These are phyloP conservation scores for Corythornis vintsioides DNA, from an alignment of 2,113 vertebrate genomes.

Conservation along the genomic window DNA sequence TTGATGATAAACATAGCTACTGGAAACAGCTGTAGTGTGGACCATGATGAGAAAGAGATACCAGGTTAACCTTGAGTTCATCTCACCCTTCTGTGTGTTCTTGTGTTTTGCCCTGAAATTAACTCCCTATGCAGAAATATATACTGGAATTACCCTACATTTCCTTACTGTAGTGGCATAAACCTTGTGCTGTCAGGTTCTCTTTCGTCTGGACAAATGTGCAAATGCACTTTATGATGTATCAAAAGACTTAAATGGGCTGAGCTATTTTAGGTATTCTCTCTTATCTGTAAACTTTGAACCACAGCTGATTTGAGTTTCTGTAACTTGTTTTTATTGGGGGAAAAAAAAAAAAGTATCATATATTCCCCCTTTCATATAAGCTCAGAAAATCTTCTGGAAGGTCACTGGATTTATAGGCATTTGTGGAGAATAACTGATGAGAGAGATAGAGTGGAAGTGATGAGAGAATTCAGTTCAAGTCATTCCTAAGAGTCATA, in stretches of 20 bases:
- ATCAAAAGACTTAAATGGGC: not conserved
- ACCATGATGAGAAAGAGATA: not conserved
- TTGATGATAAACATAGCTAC: not conserved
- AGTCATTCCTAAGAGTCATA: not conserved
- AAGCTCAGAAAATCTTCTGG: not conserved
- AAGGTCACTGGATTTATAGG: not conserved
- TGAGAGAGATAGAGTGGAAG: not conserved
- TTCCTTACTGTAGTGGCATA: not conserved
- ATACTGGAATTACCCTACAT: rapidly evolving
- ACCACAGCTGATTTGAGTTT: not conserved
- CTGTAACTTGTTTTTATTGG: not conserved
- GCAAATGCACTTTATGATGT: not conserved
- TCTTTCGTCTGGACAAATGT: not conserved
- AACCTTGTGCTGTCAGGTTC: not conserved
- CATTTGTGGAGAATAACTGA: not conserved
- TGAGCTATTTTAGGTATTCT: not conserved
- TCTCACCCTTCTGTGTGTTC: not conserved
- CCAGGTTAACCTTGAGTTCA: not conserved
- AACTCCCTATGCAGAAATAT: not conserved
- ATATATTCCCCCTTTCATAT: not conserved
- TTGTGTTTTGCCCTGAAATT: not conserved
- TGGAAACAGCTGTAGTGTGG: not conserved
- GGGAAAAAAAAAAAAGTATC: not conserved
- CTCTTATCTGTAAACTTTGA: not conserved
- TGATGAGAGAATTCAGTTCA: not conserved